phyloP scores from a whole-genome alignment of 1,140 invertebrate species.

The Halictus rubicundus region DNA sequence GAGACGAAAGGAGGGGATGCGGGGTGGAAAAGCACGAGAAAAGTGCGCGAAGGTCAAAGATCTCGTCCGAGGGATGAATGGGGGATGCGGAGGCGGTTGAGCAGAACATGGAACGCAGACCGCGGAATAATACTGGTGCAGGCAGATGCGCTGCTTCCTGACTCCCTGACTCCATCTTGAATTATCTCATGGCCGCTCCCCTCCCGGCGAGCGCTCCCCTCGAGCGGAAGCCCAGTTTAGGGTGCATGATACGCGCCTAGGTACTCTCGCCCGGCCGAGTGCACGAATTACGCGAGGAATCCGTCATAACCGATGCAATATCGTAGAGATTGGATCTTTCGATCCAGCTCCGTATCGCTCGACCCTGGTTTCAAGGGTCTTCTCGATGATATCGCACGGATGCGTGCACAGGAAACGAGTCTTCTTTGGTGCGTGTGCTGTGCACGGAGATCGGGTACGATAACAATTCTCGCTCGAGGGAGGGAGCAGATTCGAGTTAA shows the following conservation, averaged over 20 bases:
- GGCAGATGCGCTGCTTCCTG: conserved; percentile 64
- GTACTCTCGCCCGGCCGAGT: conserved; percentile 24
- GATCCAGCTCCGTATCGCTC: conserved; percentile 39
- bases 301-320: conserved; percentile 64
- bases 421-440: not conserved
- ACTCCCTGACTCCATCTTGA: conserved; percentile 79
- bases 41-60: not conserved
- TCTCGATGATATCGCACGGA: conserved; percentile 10
- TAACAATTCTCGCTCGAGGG: not conserved
- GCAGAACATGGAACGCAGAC: conserved; percentile 22
- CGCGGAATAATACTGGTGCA: conserved; percentile 44
- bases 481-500: not conserved
- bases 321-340: conserved; percentile 61
- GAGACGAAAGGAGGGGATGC: not conserved
- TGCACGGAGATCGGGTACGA: not conserved
- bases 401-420: not conserved
- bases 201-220: conserved; percentile 23
- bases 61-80: conserved; percentile 6
- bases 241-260: conserved; percentile 33
- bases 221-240: conserved; percentile 35
- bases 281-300: conserved; percentile 63
- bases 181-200: conserved; percentile 70
- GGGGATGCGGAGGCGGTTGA: conserved; percentile 47
- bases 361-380: conserved; percentile 17
- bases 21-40: not conserved